Base-by-base conservation (phyloP, 2,113 vertebrate genomes). In the Sakesphorus luctuosus region DNA sequence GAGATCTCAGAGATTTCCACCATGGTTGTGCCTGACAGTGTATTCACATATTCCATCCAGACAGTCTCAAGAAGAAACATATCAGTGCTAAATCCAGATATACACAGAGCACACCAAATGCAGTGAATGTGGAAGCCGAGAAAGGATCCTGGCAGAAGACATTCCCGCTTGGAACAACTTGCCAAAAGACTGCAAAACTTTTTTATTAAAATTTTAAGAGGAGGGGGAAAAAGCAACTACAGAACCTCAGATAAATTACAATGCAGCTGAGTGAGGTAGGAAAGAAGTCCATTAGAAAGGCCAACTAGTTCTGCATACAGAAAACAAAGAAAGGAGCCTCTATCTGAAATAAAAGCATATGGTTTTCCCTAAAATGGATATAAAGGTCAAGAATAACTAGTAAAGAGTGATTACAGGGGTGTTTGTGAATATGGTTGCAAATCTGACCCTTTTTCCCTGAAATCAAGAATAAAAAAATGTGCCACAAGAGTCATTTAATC, bases 1-100 rank as follows among this genome's bases (percentile, higher is more conserved):
- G 43, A 97, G 85, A 97, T 96, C 87, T 16, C 83, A 46, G 76
- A 94, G 90, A 95, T 94, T 84, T 95, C 74, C 46, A 61, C 74
- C 84, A 82, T 44, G 66, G 55, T 75, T 92, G 59, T 93, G 85
- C 50, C 55, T 90, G 63, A 86, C 47, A 86, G 71, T 47, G 58
- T 46, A 77, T 38, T 40, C 1, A 2, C 50, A 65, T 44, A 46
- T 69, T 92, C 79, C 84, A 67, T 74, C 63, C 83, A 83, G 86
- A 92, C 53, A 83, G 28, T 16, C 90, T 33, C 53, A 66, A 76
- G 46, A 75, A 87, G 40, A 84, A 93, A 92, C 11, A 13, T 24
- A 49, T 24, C 67, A 62, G 47, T 73, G 67, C 82, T 95, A 92
- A 92, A 94, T 90, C 46, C 71, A 92, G 82, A 95, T 77, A 73